Base-by-base conservation (phyloP, 2,797 vertebrate species). In the Clamator glandarius region DNA sequence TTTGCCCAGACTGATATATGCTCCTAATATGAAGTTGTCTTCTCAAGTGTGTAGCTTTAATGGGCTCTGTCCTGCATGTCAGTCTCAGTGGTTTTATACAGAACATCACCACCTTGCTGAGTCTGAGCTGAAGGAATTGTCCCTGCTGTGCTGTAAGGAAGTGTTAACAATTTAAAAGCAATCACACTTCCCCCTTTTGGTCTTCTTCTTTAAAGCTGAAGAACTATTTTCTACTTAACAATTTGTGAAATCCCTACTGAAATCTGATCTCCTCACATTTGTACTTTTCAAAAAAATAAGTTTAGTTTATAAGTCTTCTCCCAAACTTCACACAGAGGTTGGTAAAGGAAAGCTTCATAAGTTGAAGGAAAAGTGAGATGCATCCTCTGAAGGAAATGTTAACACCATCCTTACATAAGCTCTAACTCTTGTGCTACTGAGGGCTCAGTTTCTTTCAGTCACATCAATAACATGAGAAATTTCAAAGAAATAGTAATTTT, bases 51-150 rank as follows among this genome's bases (percentile, higher is more conserved):
- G 13, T 84, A 51, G 4, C 21, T 72, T 78, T 31, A 57, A 13
- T 0, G 11, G 15, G 3, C 12, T 75, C 11, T 54, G 8, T 50
- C 77, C 17, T 61, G 2, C 1, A 0, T 58, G 12, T 5, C 12
- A 15, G 1, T 67, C 26, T 76, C 4, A 1, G 20, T 46, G 24
- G 9, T 54, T 77, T 77, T 48, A 12, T 48, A 19, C 6, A 29
- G 9, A 67, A 44, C 0, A 0, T 70, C n/a, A 4, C 61, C 20
- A 35, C 31, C 11, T 74, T 55, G 7, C 29, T 69, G 11, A 63
- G 17, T 39, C 17, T 41, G n/a, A 92, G 44, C 15, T 44, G 57
- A 86, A 52, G 8, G 31, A 67, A 44, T 39, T 3, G 5, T 13
- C 12, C 3, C 2, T 6, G 1, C 33, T 76, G 42, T 14, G 11